These are phyloP conservation scores for Enteromius trimaculatus DNA, from an alignment of 2,797 vertebrate genomes.

Conservation along the genomic window DNA sequence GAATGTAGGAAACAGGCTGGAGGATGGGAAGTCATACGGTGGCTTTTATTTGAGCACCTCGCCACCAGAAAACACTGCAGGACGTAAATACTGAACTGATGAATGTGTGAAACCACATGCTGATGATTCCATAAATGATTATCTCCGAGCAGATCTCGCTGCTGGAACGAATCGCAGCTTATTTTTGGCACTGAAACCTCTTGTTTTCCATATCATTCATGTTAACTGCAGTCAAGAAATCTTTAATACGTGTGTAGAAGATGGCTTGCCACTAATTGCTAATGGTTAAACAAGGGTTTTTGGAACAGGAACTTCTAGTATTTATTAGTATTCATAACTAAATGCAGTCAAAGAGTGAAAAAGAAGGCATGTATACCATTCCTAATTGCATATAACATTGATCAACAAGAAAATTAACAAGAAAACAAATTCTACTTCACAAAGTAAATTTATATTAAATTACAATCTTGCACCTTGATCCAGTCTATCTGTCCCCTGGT, in stretches of 20 bases:
- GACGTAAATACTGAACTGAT: slow-evolving; percentile 34
- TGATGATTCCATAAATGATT: slow-evolving; percentile 24
- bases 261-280: not conserved
- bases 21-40: slow-evolving; percentile 31
- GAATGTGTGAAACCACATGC: slow-evolving; percentile 39
- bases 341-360: not conserved
- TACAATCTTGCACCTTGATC: not conserved
- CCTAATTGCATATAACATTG: not conserved
- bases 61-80: slow-evolving; percentile 25
- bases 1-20: slow-evolving; percentile 40
- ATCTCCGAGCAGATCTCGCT: not conserved
- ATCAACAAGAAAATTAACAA: not conserved
- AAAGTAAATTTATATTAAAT: not conserved
- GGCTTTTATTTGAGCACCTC: slow-evolving; percentile 16
- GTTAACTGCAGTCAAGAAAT: not conserved
- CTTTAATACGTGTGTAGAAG: not conserved
- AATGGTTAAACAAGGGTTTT: not conserved
- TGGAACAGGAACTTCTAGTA: too few relatives aligned
- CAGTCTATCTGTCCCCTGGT: not conserved
- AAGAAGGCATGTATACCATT: not conserved
- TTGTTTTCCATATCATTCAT: not conserved
- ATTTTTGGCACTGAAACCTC: slow-evolving; percentile 4
- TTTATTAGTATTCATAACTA: not conserved
- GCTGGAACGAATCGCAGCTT: slow-evolving; percentile 1
- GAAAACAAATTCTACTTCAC: too few relatives aligned